phyloP scores from a whole-genome alignment of 2,888 invertebrate genomes.

The Troglohyphantes excavatus region DNA sequence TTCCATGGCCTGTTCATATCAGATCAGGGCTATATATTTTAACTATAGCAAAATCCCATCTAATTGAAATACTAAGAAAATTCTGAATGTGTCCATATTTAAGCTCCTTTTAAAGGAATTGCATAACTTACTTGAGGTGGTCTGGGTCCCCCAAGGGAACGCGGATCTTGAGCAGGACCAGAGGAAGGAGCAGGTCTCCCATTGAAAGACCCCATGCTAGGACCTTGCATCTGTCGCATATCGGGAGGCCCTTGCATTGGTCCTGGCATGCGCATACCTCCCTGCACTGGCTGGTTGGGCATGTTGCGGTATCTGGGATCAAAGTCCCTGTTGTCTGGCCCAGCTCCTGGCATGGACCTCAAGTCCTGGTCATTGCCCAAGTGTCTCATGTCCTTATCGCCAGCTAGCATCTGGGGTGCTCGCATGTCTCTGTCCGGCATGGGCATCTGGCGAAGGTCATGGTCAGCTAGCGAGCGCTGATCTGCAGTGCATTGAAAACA shows the following conservation, averaged over 20 bases:
- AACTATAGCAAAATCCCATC: no score
- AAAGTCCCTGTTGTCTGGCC: constrained; percentile 82
- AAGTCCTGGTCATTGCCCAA: constrained; percentile 78
- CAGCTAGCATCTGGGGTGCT: constrained; percentile 82
- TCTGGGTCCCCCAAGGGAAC: background rate
- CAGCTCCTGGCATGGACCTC: constrained; percentile 83
- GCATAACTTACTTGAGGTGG: constrained; percentile 14
- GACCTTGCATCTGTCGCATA: background rate
- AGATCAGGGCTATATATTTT: no score
- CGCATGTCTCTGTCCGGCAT: constrained; percentile 77
- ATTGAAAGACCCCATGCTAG: background rate
- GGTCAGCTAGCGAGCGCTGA: constrained; percentile 59
- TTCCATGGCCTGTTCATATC: no score
- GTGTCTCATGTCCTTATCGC: constrained; percentile 80
- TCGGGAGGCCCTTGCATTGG: background rate
- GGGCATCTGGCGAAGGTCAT: constrained; percentile 73
- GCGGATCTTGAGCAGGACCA: background rate
- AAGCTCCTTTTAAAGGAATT: no score
- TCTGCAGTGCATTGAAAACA: background rate
- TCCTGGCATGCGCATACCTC: constrained; percentile 20
- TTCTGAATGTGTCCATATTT: no score
- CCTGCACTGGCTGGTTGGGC: background rate
- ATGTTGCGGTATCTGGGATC: constrained; percentile 61
- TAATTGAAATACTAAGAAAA: no score
- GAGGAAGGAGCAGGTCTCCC: background rate